phyloP scores from a whole-genome alignment of 2,113 vertebrate genomes.

The Sterna hirundo region DNA sequence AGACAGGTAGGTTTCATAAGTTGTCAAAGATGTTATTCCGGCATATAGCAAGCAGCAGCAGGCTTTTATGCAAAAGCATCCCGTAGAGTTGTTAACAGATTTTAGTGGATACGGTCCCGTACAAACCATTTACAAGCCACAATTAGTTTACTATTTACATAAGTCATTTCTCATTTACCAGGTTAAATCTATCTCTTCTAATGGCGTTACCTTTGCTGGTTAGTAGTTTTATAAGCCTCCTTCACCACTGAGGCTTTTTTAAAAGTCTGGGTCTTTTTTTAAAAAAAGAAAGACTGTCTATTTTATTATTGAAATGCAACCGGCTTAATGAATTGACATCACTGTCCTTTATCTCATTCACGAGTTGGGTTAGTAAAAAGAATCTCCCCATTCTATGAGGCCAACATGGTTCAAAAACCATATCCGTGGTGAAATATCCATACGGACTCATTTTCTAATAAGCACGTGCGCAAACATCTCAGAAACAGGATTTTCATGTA shows the following conservation, averaged over 20 bases:
- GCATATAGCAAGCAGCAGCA: conserved; percentile 89
- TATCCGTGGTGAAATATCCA: conserved; percentile 87
- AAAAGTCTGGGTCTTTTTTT: conserved; percentile 22
- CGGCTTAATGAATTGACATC: conserved; percentile 83
- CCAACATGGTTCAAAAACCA: conserved; percentile 83
- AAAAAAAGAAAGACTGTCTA: conserved; percentile 59
- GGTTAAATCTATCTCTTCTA: conserved; percentile 78
- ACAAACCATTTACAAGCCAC: conserved; percentile 92
- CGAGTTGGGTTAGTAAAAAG: conserved; percentile 89
- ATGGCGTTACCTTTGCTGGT: conserved; percentile 82
- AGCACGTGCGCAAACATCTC: conserved; percentile 96
- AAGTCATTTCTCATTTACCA: conserved; percentile 75
- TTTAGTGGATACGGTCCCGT: conserved; percentile 87
- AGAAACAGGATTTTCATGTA: conserved; percentile 95
- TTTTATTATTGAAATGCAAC: conserved; percentile 86
- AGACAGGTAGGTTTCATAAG: conserved; percentile 72
- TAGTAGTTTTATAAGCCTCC: conserved; percentile 91
- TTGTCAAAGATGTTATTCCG: conserved; percentile 82
- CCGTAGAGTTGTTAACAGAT: conserved; percentile 83
- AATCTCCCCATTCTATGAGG: conserved; percentile 83
- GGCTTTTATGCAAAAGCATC: conserved; percentile 89
- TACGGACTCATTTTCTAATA: conserved; percentile 87
- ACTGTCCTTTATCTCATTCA: conserved; percentile 80
- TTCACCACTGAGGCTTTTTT: conserved; percentile 71
- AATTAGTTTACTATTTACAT: conserved; percentile 98